These are phyloP conservation scores for Temnothorax longispinosus DNA, from an alignment of 1,140 invertebrate genomes.

Conservation along the genomic window DNA sequence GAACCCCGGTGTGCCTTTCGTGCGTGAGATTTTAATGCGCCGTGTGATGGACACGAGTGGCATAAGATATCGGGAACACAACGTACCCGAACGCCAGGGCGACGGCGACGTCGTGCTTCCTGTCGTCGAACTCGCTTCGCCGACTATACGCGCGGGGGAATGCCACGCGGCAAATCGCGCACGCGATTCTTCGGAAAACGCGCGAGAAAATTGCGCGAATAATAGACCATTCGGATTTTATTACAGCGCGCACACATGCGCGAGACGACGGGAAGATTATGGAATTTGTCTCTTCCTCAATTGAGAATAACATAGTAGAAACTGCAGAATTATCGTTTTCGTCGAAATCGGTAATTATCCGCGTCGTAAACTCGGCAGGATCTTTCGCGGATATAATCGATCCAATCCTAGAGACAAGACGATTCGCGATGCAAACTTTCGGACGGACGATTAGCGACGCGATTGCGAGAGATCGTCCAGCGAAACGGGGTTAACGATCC, in stretches of 20 bases:
- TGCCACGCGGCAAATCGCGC: neutral
- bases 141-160: neutral
- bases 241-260: neutral
- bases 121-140: conserved; percentile 37
- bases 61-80: conserved; percentile 66
- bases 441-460: conserved; percentile 20
- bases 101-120: conserved; percentile 51
- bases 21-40: conserved; percentile 80
- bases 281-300: neutral
- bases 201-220: conserved; percentile 14
- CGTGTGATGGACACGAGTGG: conserved; percentile 68
- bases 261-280: neutral
- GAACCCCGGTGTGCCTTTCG: conserved; percentile 69
- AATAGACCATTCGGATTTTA: conserved; percentile 4
- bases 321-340: neutral
- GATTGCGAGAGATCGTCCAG: conserved; percentile 3
- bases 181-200: conserved; percentile 35
- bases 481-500: conserved; percentile 55
- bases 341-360: neutral
- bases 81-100: conserved; percentile 18
- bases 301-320: neutral
- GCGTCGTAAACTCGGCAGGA: neutral
- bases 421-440: conserved; percentile 15
- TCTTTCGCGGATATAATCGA: neutral
- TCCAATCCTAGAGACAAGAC: neutral